Base-by-base conservation (phyloP, 2,888 invertebrate genomes). In the Drosophila greeni region DNA sequence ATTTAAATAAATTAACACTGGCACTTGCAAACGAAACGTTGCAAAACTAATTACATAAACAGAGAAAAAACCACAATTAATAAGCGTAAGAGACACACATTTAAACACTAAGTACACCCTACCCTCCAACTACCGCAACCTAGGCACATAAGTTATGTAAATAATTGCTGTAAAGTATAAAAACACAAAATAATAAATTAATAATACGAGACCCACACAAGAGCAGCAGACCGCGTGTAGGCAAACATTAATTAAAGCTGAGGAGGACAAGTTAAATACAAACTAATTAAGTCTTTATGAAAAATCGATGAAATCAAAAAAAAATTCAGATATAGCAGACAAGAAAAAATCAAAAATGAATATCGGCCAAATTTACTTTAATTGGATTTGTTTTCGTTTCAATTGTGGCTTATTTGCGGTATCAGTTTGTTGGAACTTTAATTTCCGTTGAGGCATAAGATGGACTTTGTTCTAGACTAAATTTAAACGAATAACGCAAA, bases 101-200 rank as follows among this genome's bases (percentile, higher is more conserved):
- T 82, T 74, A 79, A 68, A 64, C 52, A 69, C 66, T 82, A 82
- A 82, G 81, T 84, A 84, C 82, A 82, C 76, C 75, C 84, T 84
- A 82, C 81, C 81, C 82, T 82, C 84, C 81, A 82, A 78, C 54
- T 42, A 57, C 74, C 55, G 76, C 84, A 74, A 76, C 79, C 70
- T 82, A 82, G 81, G 55, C 42, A 60, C 37, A 68, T 82, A 82
- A 82, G 81, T 62, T 66, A 72, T 82, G 81, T 82, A 82, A 84
- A 82, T 82, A 82, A 76, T 76, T 76, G 60, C 73, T 84, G 81
- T 82, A 82, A 84, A 81, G 59, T 45, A 45, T 42, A 56, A 59
- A 55, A 62, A 45, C 56, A 43, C 56, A 68, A 49, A 70, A 70
- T 49, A 70, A 79, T 55, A 73, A 57, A 59, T 60, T 37, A 67